phyloP scores from a whole-genome alignment of 2,888 invertebrate species.

The Nomada hirtipes region DNA sequence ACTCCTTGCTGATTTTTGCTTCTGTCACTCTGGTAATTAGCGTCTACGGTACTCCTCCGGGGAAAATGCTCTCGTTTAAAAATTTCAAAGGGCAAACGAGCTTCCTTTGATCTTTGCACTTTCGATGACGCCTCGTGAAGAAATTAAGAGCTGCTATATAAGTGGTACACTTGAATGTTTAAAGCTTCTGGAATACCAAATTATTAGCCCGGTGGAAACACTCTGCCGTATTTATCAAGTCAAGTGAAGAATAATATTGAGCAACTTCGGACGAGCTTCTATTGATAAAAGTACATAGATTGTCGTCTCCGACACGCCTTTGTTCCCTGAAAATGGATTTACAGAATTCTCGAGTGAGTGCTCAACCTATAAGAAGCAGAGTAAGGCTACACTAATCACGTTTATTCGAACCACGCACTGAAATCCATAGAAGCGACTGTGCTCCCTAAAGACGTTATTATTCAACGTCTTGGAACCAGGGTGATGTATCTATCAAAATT shows the following conservation, averaged over 20 bases:
- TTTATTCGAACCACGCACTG: no score
- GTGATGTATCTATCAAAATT: neutral
- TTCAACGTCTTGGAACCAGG: neutral
- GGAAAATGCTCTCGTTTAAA: constrained; percentile 24
- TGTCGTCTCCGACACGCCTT: no score
- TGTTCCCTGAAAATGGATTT: no score
- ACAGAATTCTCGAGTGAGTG: no score
- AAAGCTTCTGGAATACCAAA: neutral
- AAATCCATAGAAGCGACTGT: neutral
- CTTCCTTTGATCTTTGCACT: constrained; percentile 14
- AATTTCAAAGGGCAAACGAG: constrained; percentile 45
- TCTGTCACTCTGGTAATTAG: constrained; percentile 38
- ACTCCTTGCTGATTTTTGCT: constrained; percentile 31
- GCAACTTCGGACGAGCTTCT: neutral
- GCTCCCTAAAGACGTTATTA: no score
- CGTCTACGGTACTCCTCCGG: constrained; percentile 5
- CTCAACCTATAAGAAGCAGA: no score
- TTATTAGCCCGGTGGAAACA: neutral
- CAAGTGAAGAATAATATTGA: neutral
- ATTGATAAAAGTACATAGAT: neutral
- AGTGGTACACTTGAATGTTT: constrained; percentile 2
- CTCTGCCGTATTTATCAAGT: neutral
- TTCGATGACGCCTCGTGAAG: constrained; percentile 6
- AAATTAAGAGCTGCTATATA: neutral
- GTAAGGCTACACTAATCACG: no score